Base-by-base conservation (phyloP, 2,797 vertebrate genomes). In the Peromyscus melanophrys region DNA sequence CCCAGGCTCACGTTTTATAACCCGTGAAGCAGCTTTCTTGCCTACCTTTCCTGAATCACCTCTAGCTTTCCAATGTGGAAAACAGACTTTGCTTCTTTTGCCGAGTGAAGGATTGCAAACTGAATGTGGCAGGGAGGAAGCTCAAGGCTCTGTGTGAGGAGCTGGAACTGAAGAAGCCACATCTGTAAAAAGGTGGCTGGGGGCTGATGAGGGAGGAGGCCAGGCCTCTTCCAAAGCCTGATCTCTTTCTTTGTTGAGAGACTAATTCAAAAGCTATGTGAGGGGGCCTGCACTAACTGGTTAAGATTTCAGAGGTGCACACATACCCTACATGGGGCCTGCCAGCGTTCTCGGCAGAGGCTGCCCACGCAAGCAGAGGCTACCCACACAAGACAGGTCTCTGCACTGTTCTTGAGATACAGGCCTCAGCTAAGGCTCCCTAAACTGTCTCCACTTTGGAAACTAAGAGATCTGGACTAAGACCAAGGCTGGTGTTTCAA, bases 61-160 rank as follows among this genome's bases (percentile, higher is more conserved):
- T 89, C 93, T 80, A 77, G 78, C 40, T 86, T 92, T 82, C 94
- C 94, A 92, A 92, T 92, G 67, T 85, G 90, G 93, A 94, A 95
- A 98, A 96, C 83, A 97, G 96, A 98, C 71, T 85, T 97, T 87
- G 67, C 63, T 63, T 75, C 89, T 27, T 91, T 92, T 84, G 95
- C 88, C 86, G 37, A 96, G 88, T 75, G 80, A 97, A 89, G 63
- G 27, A 94, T 82, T 65, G 0, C 2, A 92, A 87, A 89, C 46
- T 73, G 92, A 96, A 86, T 52, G 82, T 61, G 49, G 67, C 73
- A 80, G 40, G 61, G 95, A 29, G 16, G 31, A 40, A 21, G 84
- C 82, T 43, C 2, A 46, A 12, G 6, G 43, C 31, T 90, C 84
- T 95, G 78, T 89, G 78, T 92, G 92, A 82, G 84, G n/a, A 19